A percentile compares a stretch with the other conserved stretches of the same genome.
Evolutionary conservation across 2,888 invertebrate genomes (phyloP).

Genomic region (Peribatodes rhomboidaria): DNA sequence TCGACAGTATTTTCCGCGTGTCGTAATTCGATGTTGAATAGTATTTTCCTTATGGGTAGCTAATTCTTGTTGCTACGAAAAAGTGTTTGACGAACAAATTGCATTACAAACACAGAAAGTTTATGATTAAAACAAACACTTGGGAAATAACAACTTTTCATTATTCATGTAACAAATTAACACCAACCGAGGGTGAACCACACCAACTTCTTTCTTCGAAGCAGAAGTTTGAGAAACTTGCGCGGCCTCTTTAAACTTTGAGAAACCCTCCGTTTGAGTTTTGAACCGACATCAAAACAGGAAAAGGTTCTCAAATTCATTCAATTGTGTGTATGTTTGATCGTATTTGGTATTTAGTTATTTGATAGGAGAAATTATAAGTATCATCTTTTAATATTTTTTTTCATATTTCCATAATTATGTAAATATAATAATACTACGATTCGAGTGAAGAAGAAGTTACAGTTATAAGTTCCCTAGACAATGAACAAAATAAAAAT

Average conservation of each 20-base stretch:
- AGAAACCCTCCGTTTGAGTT: constrained; percentile 25
- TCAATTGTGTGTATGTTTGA: background rate
- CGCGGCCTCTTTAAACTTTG: constrained; percentile 31
- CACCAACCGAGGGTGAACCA: constrained; percentile 38
- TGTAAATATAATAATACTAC: too few species aligned
- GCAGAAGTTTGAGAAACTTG: constrained; percentile 41
- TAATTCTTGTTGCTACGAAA: background rate
- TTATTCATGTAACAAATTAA: constrained; percentile 41
- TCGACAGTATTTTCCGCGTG: constrained; percentile 17
- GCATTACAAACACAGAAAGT: constrained; percentile 2
- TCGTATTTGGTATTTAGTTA: background rate
- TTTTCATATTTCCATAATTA: too few species aligned
- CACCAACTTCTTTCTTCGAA: constrained; percentile 38
- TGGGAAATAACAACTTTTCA: constrained; percentile 7
- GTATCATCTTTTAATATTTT: too few species aligned
- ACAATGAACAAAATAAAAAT: constrained; percentile 1
- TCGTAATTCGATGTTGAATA: background rate
- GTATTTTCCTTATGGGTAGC: constrained; percentile 2
- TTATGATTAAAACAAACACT: constrained; percentile 21
- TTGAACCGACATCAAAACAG: constrained; percentile 2
- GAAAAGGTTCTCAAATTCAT: constrained; percentile 5
- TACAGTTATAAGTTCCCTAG: background rate
- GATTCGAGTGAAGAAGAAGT: too few species aligned
- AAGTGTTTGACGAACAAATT: background rate
- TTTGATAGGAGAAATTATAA: background rate